These are phyloP conservation scores for Delphinapterus leucas DNA, from an alignment of 2,113 vertebrate species.

Conservation along the genomic window DNA sequence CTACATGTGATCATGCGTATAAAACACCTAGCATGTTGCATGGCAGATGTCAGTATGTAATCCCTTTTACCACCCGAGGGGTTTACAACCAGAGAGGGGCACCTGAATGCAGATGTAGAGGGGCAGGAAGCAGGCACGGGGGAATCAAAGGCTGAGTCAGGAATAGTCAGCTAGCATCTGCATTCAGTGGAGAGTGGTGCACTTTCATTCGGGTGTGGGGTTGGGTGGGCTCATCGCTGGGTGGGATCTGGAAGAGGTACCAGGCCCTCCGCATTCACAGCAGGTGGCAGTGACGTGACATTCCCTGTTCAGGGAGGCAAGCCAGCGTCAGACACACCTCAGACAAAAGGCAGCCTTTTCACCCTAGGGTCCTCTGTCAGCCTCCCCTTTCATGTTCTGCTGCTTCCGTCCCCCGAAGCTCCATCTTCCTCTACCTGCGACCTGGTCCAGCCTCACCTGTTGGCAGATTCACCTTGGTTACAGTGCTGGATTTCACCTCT, in stretches of 20 bases:
- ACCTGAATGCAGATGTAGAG: too few species aligned
- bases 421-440: not conserved
- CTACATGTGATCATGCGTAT: too few species aligned
- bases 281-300: not conserved
- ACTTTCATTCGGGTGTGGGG: not conserved
- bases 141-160: not conserved
- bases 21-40: rapidly evolving
- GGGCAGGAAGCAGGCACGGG: not conserved
- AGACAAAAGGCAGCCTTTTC: not conserved
- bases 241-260: not conserved
- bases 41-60: too few species aligned
- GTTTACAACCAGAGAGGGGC: not conserved
- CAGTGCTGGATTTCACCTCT: not conserved
- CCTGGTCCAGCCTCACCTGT: not conserved
- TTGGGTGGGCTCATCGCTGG: not conserved
- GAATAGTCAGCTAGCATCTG: not conserved
- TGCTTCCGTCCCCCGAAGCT: too few species aligned
- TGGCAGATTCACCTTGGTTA: not conserved
- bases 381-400: not conserved
- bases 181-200: not conserved
- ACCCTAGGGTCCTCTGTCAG: not conserved
- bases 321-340: not conserved
- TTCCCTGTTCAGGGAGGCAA: not conserved
- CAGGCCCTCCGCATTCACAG: not conserved
- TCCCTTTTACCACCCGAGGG: not conserved